phyloP scores from a whole-genome alignment of 30 jellyfish, hydroid and myxozoan genomes.

The Hydractinia echinata region DNA sequence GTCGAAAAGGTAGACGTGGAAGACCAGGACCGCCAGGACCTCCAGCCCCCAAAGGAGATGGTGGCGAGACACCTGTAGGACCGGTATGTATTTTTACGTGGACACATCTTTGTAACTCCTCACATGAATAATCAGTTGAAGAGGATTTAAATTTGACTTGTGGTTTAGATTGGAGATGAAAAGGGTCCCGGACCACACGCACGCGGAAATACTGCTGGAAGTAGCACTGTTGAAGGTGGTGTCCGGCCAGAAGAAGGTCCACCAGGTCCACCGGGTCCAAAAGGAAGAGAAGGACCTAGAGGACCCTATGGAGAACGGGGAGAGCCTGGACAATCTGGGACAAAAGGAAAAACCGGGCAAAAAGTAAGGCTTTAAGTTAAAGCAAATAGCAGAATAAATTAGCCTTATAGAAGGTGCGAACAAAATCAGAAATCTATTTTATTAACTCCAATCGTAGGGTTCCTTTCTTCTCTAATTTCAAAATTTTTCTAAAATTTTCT shows the following conservation, averaged over 20 bases:
- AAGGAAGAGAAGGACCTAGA: slow-evolving; percentile 43
- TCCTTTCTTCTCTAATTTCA: no score
- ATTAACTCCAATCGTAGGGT: no score
- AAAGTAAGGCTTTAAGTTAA: slow-evolving; percentile 12
- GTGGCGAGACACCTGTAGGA: slow-evolving; percentile 26
- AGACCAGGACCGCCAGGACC: slow-evolving; percentile 53
- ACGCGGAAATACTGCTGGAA: slow-evolving; percentile 4
- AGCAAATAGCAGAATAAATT: not conserved
- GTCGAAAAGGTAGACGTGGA: slow-evolving; percentile 30
- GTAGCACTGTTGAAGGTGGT: slow-evolving; percentile 11
- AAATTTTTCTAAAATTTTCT: not conserved
- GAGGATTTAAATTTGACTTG: not conserved
- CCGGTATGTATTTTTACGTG: slow-evolving; percentile 11
- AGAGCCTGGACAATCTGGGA: slow-evolving; percentile 40
- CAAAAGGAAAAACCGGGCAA: slow-evolving; percentile 20
- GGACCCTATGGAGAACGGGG: slow-evolving; percentile 63
- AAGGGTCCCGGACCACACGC: slow-evolving; percentile 55
- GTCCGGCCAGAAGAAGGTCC: slow-evolving; percentile 29
- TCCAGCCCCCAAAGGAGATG: slow-evolving; percentile 15
- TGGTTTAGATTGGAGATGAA: slow-evolving; percentile 18
- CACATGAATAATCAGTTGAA: not conserved
- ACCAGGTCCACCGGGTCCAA: slow-evolving; percentile 49
- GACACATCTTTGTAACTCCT: not conserved
- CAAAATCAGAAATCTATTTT: not conserved
- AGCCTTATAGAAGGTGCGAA: not conserved